Percentiles rank a stretch among this genome's conserved stretches.
These are phyloP conservation scores for Augiades crinisus DNA, from an alignment of 2,888 invertebrate genomes.

Conservation along the genomic window DNA sequence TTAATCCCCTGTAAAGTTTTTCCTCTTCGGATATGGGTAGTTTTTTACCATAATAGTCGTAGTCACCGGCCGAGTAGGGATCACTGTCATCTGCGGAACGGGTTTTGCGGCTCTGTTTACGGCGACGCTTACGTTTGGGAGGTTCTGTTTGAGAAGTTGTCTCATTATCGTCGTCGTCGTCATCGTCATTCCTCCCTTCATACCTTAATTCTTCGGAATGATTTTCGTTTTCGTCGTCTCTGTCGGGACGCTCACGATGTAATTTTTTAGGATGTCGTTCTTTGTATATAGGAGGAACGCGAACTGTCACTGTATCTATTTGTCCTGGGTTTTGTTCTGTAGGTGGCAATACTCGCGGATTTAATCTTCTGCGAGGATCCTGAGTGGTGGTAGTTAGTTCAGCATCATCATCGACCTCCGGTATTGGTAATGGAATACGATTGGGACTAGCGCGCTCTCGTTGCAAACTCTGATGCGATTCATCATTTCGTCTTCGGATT, in stretches of 20 bases:
- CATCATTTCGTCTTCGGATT: conserved; percentile 40
- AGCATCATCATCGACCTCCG: conserved; percentile 45
- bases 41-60: conserved; percentile 65
- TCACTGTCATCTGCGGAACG: conserved; percentile 45
- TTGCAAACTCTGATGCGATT: conserved; percentile 50
- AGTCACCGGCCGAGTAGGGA: conserved; percentile 52
- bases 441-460: conserved; percentile 46
- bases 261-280: conserved; percentile 70
- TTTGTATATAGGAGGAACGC: conserved; percentile 73
- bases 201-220: conserved; percentile 14
- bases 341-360: conserved; percentile 70
- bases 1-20: conserved; percentile 50
- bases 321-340: conserved; percentile 74
- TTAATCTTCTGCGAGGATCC: conserved; percentile 60
- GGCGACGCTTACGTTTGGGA: conserved; percentile 42
- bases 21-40: conserved; percentile 64
- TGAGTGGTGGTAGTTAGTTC: conserved; percentile 72
- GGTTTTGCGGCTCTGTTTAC: conserved; percentile 52
- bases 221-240: conserved; percentile 38
- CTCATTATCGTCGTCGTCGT: conserved; percentile 41
- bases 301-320: conserved; percentile 75
- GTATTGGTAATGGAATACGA: conserved; percentile 43
- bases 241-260: conserved; percentile 52
- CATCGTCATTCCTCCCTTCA: conserved; percentile 37
- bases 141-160: conserved; percentile 17